phyloP scores from a whole-genome alignment of 2,888 invertebrate species.

The Lasioglossum lativentre region DNA sequence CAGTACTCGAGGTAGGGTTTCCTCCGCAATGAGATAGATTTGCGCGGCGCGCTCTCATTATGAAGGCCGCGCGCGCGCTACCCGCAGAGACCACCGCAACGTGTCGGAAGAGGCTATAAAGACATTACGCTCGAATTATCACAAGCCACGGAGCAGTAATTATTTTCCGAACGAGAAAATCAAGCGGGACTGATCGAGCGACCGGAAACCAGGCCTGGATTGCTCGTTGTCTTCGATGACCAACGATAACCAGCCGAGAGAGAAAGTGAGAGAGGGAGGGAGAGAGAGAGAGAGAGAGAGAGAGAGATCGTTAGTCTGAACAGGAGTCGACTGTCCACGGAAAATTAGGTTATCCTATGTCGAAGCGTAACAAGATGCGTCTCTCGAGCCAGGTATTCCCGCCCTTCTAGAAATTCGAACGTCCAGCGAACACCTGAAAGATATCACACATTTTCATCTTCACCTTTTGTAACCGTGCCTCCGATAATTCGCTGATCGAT shows the following conservation, averaged over 20 bases:
- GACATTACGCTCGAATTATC: conserved; percentile 64
- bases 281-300: neutral
- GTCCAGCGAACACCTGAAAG: neutral
- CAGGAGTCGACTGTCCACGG: neutral
- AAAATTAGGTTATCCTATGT: neutral
- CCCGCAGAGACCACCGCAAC: conserved; percentile 40
- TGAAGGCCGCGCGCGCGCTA: conserved; percentile 38
- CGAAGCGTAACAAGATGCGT: neutral
- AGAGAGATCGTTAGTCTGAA: neutral
- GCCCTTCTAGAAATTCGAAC: neutral
- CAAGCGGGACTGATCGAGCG: conserved; percentile 5
- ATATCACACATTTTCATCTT: neutral
- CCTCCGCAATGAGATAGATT: conserved; percentile 66
- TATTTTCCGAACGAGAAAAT: conserved; percentile 50
- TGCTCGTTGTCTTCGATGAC: neutral
- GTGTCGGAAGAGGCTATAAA: conserved; percentile 45
- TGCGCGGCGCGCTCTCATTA: conserved; percentile 63
- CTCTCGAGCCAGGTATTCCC: too few species aligned
- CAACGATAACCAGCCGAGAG: conserved; percentile 7
- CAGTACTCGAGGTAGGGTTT: conserved; percentile 56
- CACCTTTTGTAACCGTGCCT: neutral
- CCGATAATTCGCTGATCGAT: neutral
- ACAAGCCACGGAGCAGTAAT: conserved; percentile 49
- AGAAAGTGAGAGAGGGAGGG: neutral
- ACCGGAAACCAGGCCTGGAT: conserved; percentile 12